Percentiles rank a stretch among this genome's conserved stretches.
phyloP scores from a whole-genome alignment of 2,888 invertebrate species.

The Thumatha senex region DNA sequence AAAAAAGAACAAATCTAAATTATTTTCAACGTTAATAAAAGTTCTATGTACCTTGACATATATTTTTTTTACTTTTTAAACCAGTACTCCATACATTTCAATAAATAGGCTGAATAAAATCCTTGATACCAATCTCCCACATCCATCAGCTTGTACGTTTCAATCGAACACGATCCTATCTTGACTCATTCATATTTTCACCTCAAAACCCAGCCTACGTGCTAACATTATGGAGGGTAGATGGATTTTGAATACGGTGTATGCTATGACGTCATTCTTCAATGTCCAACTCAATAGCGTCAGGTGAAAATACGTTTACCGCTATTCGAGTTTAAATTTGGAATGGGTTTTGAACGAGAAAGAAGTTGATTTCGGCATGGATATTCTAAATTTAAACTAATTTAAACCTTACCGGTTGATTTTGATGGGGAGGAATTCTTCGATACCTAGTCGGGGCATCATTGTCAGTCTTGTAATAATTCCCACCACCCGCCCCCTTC shows the following conservation, averaged over 20 bases:
- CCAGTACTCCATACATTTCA: neutral
- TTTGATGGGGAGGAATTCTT: no score
- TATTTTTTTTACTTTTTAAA: no score
- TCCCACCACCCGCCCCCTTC: no score
- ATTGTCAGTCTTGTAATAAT: no score
- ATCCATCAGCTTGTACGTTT: constrained; percentile 28
- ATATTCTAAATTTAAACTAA: neutral
- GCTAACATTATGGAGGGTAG: neutral
- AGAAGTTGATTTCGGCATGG: neutral
- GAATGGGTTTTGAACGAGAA: neutral
- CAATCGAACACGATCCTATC: constrained; percentile 33
- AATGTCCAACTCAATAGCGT: constrained; percentile 4
- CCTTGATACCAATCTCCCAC: neutral
- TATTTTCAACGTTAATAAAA: no score
- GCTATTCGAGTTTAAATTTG: neutral
- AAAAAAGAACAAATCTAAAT: no score
- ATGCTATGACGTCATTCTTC: constrained; percentile 19
- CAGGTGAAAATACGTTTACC: constrained; percentile 1
- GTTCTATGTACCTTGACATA: no score
- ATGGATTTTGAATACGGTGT: constrained; percentile 22
- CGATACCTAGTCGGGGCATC: no score
- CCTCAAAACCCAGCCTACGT: neutral
- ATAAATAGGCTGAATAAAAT: neutral
- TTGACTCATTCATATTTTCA: constrained; percentile 32
- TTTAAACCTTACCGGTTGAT: no score